Percentiles rank a stretch among this genome's conserved stretches.
Conservation (phyloP, 92 coral and sea anemone genomes). For the Heteractis magnifica region DNA sequence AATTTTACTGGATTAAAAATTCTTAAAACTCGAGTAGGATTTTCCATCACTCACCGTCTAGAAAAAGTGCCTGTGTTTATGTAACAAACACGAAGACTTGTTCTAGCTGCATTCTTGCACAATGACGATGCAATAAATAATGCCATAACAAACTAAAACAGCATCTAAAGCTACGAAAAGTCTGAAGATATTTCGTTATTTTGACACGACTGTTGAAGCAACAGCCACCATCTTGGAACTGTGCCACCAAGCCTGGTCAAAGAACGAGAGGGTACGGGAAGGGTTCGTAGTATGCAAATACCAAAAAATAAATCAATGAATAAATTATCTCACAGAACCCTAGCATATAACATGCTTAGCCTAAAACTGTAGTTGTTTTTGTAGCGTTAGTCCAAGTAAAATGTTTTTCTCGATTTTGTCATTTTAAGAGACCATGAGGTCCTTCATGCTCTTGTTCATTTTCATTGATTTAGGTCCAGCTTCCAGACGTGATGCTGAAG, state of each 20-base stretch:
- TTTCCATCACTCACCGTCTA: background rate
- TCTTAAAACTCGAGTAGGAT: too few species aligned
- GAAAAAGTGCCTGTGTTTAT: conserved; percentile 1
- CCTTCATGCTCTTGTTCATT: too few species aligned
- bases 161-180: background rate
- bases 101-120: conserved; percentile 10
- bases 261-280: background rate
- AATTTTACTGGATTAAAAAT: too few species aligned
- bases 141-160: conserved; percentile 3
- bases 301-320: too few species aligned
- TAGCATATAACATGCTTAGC: too few species aligned
- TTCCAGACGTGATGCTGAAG: too few species aligned
- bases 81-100: background rate
- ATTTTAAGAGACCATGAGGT: too few species aligned
- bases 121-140: conserved; percentile 22
- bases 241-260: conserved; percentile 2
- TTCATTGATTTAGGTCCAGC: too few species aligned
- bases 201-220: background rate
- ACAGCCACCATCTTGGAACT: conserved; percentile 19
- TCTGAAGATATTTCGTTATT: background rate
- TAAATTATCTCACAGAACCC: too few species aligned
- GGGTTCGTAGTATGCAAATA: background rate
- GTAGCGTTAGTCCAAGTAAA: too few species aligned
- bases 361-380: too few species aligned
- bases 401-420: too few species aligned